Percentiles rank a stretch among this genome's conserved stretches.
Conservation (phyloP, 2,888 invertebrate species). For the Cephalotes varians region DNA sequence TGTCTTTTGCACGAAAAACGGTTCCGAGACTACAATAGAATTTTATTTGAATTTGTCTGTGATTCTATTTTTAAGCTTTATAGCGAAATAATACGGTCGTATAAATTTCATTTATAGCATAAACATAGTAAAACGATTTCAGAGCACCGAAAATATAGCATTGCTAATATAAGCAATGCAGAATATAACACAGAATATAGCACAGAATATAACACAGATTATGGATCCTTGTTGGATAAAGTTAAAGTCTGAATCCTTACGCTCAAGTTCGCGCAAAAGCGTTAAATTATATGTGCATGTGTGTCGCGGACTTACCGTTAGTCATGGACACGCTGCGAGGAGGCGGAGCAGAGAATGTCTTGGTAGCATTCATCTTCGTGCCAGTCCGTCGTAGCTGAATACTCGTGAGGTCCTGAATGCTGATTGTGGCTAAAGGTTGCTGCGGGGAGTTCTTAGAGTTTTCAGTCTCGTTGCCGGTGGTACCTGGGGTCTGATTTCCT, state of each 20-base stretch:
- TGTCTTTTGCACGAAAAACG: conserved; percentile 92
- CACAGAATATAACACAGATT: not conserved
- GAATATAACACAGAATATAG: not conserved
- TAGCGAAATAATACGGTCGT: not conserved
- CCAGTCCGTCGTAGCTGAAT: conserved; percentile 93
- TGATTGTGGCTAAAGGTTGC: conserved; percentile 95
- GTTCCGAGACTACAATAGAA: conserved; percentile 87
- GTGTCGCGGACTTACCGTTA: conserved; percentile 77
- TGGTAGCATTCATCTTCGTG: conserved; percentile 90
- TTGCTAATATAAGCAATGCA: not conserved
- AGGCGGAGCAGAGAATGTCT: conserved; percentile 94
- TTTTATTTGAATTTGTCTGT: not conserved
- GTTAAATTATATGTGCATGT: conserved; percentile 34
- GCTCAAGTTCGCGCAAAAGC: conserved; percentile 13
- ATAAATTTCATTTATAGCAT: not conserved
- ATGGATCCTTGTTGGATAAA: not conserved
- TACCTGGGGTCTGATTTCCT: not conserved
- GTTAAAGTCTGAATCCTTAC: not conserved
- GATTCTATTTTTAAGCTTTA: not conserved
- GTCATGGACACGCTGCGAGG: conserved; percentile 91
- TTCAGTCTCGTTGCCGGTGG: conserved; percentile 83
- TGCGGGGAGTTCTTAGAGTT: conserved; percentile 87
- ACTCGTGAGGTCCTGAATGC: conserved; percentile 94
- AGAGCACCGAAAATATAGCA: not conserved
- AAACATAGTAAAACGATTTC: not conserved